These are phyloP conservation scores for Eupithecia pulchellata DNA, from an alignment of 2,888 invertebrate species.

Conservation along the genomic window DNA sequence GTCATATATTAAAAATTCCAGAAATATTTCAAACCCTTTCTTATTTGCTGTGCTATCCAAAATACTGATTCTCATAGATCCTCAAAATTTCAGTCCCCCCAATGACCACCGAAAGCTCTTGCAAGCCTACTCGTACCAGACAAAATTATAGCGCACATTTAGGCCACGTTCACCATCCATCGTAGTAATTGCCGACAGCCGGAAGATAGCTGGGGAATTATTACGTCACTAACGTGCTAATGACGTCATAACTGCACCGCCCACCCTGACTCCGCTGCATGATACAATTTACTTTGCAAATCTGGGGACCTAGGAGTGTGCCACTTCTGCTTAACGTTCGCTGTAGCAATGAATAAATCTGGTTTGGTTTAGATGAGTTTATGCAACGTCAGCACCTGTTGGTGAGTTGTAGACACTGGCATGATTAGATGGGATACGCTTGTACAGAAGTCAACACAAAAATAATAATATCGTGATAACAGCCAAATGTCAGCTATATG, in stretches of 20 bases:
- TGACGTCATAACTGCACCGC: slow-evolving; percentile 83
- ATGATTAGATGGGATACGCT: background rate
- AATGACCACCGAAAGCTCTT: slow-evolving; percentile 29
- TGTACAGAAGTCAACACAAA: background rate
- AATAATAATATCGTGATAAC: too few species aligned
- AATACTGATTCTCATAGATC: background rate
- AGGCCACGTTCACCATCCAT: slow-evolving; percentile 73
- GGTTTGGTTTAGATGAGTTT: slow-evolving; percentile 1
- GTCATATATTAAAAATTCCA: background rate
- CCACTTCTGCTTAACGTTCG: slow-evolving; percentile 16
- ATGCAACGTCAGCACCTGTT: slow-evolving; percentile 6
- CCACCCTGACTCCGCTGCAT: slow-evolving; percentile 63
- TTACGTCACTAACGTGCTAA: slow-evolving; percentile 82
- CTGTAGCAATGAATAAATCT: slow-evolving; percentile 13
- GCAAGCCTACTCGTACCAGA: slow-evolving; percentile 38
- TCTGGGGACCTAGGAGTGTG: slow-evolving; percentile 23
- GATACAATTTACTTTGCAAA: slow-evolving; percentile 40
- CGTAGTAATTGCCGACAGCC: slow-evolving; percentile 79
- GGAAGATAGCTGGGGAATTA: slow-evolving; percentile 80
- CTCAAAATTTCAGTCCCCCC: background rate
- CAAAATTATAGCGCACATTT: slow-evolving; percentile 69
- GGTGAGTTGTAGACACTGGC: background rate
- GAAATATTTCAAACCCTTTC: background rate
- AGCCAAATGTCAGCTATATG: too few species aligned
- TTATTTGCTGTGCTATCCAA: background rate